Evolutionary conservation across 2,888 invertebrate genomes (phyloP).

Genomic region (Erebia palarica): DNA sequence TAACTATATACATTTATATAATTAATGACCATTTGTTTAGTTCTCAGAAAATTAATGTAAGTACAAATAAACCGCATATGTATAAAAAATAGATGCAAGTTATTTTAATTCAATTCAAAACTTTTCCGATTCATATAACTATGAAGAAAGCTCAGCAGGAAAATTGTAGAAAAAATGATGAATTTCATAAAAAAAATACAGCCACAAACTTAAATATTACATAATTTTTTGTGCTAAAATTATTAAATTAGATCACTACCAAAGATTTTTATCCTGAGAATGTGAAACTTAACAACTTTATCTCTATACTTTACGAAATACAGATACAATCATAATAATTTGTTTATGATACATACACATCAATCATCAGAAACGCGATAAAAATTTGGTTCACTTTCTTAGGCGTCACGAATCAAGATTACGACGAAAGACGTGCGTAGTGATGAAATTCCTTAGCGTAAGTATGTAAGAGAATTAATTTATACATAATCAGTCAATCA

Average conservation of each 20-base stretch:
- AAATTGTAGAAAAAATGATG: background rate
- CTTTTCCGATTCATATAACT: background rate
- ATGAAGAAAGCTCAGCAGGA: background rate
- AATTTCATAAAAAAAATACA: background rate
- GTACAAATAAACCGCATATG: too few species aligned
- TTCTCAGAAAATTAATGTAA: too few species aligned
- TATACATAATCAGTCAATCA: background rate
- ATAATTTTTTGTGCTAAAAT: background rate
- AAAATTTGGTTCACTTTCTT: slow-evolving; percentile 30
- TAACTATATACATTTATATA: too few species aligned
- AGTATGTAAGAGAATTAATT: background rate
- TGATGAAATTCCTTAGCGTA: slow-evolving; percentile 14
- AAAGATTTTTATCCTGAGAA: background rate
- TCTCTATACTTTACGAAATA: slow-evolving; percentile 16
- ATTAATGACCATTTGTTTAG: too few species aligned
- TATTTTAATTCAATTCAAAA: background rate
- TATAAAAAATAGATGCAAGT: background rate
- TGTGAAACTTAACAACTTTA: slow-evolving; percentile 27
- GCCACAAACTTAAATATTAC: too few species aligned
- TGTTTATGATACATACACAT: slow-evolving; percentile 27
- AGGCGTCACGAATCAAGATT: slow-evolving; percentile 22
- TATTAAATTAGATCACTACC: background rate
- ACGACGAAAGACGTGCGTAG: slow-evolving; percentile 25
- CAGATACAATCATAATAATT: slow-evolving; percentile 26
- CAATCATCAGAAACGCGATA: slow-evolving; percentile 31